phyloP scores from a whole-genome alignment of 2,797 vertebrate genomes.

The Ispidina lecontei region DNA sequence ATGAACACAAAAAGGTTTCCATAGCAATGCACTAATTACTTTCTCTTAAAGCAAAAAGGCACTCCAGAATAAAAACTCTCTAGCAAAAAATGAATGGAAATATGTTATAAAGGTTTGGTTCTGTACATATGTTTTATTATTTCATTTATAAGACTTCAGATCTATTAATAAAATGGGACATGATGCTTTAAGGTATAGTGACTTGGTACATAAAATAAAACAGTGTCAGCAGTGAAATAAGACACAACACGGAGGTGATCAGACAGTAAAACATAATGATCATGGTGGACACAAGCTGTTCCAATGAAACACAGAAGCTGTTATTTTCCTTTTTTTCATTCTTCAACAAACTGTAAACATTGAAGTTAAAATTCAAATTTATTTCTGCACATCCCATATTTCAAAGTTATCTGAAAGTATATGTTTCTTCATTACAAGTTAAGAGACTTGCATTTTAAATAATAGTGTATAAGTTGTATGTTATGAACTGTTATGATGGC shows the following conservation, averaged over 20 bases:
- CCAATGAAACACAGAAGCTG: background rate
- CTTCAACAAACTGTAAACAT: background rate
- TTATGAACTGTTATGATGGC: background rate
- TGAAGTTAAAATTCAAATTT: background rate
- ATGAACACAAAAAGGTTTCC: slow-evolving; percentile 60
- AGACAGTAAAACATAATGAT: background rate
- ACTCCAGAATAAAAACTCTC: slow-evolving; percentile 41
- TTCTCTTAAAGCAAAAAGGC: slow-evolving; percentile 45
- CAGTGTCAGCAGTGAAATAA: background rate
- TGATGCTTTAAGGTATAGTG: background rate
- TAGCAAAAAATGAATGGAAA: background rate
- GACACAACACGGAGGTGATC: background rate
- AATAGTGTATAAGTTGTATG: background rate
- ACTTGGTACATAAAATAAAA: background rate
- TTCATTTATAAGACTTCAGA: background rate
- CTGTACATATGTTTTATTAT: background rate
- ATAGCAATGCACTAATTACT: slow-evolving; percentile 66
- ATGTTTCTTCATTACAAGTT: background rate
- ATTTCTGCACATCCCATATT: background rate
- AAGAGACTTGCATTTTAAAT: background rate
- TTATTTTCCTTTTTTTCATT: background rate
- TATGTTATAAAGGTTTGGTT: background rate
- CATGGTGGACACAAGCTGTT: background rate
- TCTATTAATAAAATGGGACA: background rate
- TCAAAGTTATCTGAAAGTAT: background rate